Percentiles rank a stretch among this genome's conserved stretches.
phyloP scores from a whole-genome alignment of 2,888 invertebrate genomes.

The Tigriopus californicus region DNA sequence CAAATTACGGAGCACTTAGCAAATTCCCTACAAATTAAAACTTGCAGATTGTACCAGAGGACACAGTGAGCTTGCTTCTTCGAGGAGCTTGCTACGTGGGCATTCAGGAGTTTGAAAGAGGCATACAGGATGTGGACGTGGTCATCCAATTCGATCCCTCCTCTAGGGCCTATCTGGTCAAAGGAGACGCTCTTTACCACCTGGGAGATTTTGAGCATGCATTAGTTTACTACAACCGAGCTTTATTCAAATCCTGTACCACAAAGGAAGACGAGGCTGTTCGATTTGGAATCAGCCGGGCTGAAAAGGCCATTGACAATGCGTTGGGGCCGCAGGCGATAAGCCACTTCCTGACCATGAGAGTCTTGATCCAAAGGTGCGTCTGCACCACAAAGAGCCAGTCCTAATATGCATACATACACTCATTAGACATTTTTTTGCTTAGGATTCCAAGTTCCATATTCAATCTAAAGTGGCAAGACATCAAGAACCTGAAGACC shows the following conservation, averaged over 20 bases:
- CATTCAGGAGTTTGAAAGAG: not conserved
- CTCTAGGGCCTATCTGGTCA: not conserved
- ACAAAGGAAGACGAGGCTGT: not conserved
- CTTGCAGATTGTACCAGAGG: not conserved
- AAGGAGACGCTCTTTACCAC: not conserved
- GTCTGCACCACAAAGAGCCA: no score
- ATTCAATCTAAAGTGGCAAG: no score
- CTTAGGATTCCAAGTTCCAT: no score
- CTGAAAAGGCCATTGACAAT: not conserved
- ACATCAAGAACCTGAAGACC: no score
- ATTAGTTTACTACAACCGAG: not conserved
- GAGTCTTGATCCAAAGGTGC: not conserved
- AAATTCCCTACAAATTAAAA: no score
- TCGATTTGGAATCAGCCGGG: not conserved
- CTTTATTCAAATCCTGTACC: not conserved
- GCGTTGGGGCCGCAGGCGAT: not conserved
- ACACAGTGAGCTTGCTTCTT: not conserved
- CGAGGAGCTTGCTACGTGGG: not conserved
- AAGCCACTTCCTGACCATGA: not conserved
- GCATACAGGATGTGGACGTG: not conserved
- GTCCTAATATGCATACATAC: no score
- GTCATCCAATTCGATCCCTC: not conserved
- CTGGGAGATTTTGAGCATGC: constrained; percentile 8
- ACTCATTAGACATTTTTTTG: no score
- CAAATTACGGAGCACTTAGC: no score